Base-by-base conservation (phyloP, 2,797 vertebrate species). In the Diplodus puntazzo region DNA sequence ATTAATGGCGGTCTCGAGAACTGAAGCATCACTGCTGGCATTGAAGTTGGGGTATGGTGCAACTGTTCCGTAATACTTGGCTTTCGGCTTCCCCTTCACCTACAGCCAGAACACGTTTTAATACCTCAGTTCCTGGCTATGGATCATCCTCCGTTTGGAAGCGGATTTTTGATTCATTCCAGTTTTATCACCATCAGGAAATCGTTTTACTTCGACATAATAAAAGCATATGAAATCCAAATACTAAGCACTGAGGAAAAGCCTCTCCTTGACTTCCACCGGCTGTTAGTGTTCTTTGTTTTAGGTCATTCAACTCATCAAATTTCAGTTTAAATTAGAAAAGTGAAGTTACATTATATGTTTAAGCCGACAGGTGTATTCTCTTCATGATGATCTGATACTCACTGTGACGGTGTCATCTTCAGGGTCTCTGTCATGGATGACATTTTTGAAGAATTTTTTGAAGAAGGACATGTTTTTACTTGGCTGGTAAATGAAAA, bases 1-100 rank as follows among this genome's bases (percentile, higher is more conserved):
- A n/a, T 92, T 89, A 55, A 98, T 96, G 60, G 97, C 96, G 46
- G 92, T 95, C 75, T 97, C 92, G 64, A 99, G 91, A 66, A 93
- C 91, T 2, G 67, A 70, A 21, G 94, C 96, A 90, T 98, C 97
- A 0, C 80, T 77, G 43, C 94, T 94, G 23, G 96, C 95, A 52
- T 91, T 92, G 63, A 98, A 99, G 86, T 88, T 84, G 0, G 96
- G 95, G 25, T 95, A 95, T 4, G 96, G 80, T 0, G 74, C 16
- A 20, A 96, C 85, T 6, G 96, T 95, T 42, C 95, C 96, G 42
- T 93, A 88, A 82, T 86, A 95, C 59, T 82, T 85, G 0, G 92
- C 77, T 11, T 85, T 90, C 0, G 11, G 10, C 11, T 89, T 88
- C 0, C 54, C 88, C 49, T 85, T 92, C 54, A 83, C 87, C 87